A percentile compares a stretch with the other conserved stretches of the same genome.
Evolutionary conservation across 2,113 vertebrate species (phyloP).

Genomic region (Ranitomeya imitator): DNA sequence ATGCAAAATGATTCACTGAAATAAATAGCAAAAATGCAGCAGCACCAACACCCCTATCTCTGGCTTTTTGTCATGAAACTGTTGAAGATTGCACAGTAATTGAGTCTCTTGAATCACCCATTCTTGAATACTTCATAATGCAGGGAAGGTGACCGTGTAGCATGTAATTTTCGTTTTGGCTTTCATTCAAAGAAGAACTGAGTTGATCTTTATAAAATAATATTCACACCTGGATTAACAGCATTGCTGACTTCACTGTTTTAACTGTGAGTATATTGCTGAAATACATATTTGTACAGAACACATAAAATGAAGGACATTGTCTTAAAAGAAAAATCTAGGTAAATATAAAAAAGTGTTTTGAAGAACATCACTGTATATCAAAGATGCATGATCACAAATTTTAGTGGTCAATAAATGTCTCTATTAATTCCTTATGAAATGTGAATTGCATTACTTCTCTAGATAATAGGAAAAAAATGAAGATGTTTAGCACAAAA

Average conservation of each 20-base stretch:
- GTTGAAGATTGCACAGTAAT: not conserved
- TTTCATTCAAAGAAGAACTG: slow-evolving; percentile 36
- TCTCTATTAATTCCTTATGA: not conserved
- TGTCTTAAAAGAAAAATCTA: not conserved
- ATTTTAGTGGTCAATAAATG: not conserved
- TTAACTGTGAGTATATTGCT: slow-evolving; percentile 32
- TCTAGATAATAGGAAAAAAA: too few species aligned
- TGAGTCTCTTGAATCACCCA: slow-evolving; percentile 21
- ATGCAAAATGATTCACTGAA: not conserved
- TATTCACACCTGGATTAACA: slow-evolving; percentile 54
- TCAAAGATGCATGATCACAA: not conserved
- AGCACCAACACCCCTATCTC: not conserved
- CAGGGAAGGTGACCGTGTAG: slow-evolving; percentile 41
- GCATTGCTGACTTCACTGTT: slow-evolving; percentile 48
- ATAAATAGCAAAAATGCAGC: not conserved
- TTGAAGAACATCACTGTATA: not conserved
- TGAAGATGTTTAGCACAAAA: too few species aligned
- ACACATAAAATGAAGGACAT: slow-evolving; percentile 26
- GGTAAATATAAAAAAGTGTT: not conserved
- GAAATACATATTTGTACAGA: slow-evolving; percentile 1
- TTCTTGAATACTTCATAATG: slow-evolving; percentile 38
- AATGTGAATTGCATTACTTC: too few species aligned
- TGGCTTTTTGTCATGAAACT: not conserved
- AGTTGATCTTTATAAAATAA: slow-evolving; percentile 52
- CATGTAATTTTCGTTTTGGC: slow-evolving; percentile 45